Percentiles rank a stretch among this genome's conserved stretches.
phyloP scores from a whole-genome alignment of 2,797 vertebrate species.

The Heteromormyrus szaboi region DNA sequence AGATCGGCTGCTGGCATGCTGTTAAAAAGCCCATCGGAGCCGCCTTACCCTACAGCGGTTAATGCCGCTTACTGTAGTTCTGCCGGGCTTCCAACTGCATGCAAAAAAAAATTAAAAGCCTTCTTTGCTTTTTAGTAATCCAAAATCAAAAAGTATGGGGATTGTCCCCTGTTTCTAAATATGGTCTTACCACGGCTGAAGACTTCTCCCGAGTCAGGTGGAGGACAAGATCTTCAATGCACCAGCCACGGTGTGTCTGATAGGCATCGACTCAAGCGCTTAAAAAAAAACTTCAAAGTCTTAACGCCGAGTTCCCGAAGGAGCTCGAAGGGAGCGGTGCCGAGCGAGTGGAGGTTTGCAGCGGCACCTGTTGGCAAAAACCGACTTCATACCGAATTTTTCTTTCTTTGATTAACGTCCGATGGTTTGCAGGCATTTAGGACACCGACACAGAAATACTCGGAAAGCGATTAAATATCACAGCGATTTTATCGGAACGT shows the following conservation, averaged over 20 bases:
- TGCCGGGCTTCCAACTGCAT: not conserved
- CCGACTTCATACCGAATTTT: not conserved
- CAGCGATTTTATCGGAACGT: not conserved
- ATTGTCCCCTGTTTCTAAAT: constrained; percentile 4
- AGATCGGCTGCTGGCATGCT: not conserved
- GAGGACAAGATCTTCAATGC: constrained; percentile 20
- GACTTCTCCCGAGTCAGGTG: constrained; percentile 21
- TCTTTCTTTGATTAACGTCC: not conserved
- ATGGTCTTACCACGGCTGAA: not conserved
- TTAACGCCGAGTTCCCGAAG: constrained; percentile 15
- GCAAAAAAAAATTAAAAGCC: not conserved
- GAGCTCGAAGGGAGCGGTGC: constrained; percentile 24
- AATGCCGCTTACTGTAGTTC: not conserved
- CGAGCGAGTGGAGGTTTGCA: constrained; percentile 5
- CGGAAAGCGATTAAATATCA: not conserved
- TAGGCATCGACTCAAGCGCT: constrained; percentile 2
- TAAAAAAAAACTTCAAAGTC: constrained; percentile 18
- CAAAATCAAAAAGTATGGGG: constrained; percentile 16
- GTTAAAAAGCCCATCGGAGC: not conserved
- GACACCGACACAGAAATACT: not conserved
- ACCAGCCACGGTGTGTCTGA: constrained; percentile 28
- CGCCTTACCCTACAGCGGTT: constrained; percentile 8
- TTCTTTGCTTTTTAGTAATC: constrained; percentile 11
- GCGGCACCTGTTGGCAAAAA: constrained; percentile 33
- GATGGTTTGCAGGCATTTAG: not conserved